Conservation (phyloP, 2,888 invertebrate genomes). For the Spisula solida region DNA sequence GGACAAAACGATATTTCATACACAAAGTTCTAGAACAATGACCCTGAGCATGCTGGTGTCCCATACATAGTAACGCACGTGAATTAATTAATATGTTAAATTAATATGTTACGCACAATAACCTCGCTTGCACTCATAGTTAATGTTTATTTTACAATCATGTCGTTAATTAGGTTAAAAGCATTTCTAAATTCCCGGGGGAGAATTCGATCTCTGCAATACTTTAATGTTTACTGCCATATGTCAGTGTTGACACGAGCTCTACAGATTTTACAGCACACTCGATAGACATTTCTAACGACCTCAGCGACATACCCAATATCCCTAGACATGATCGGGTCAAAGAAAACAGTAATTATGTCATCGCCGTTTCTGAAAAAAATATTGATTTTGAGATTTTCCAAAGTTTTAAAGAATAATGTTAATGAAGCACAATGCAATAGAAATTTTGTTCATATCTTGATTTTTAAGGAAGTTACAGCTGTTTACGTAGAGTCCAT, state of each 20-base stretch:
- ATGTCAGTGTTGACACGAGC: slow-evolving; percentile 45
- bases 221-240: slow-evolving; percentile 39
- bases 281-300: neutral
- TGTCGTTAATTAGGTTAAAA: slow-evolving; percentile 5
- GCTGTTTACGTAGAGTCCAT: too few species aligned
- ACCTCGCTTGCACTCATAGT: neutral
- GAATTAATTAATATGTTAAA: slow-evolving; percentile 2
- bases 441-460: too few species aligned
- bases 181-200: neutral
- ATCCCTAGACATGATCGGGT: neutral
- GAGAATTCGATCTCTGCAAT: slow-evolving; percentile 15
- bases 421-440: too few species aligned
- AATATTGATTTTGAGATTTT: neutral
- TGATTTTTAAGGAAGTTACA: too few species aligned
- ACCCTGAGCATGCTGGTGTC: neutral
- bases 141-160: slow-evolving; percentile 22
- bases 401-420: too few species aligned
- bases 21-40: neutral
- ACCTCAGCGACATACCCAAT: neutral
- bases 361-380: neutral
- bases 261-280: neutral
- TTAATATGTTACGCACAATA: neutral
- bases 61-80: neutral
- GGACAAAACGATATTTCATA: too few species aligned
- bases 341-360: neutral